Evolutionary conservation across 2,888 invertebrate genomes (phyloP), one percentile per base, ranked within the genome.

Genomic region (Hydroisotoma schaefferi): DNA sequence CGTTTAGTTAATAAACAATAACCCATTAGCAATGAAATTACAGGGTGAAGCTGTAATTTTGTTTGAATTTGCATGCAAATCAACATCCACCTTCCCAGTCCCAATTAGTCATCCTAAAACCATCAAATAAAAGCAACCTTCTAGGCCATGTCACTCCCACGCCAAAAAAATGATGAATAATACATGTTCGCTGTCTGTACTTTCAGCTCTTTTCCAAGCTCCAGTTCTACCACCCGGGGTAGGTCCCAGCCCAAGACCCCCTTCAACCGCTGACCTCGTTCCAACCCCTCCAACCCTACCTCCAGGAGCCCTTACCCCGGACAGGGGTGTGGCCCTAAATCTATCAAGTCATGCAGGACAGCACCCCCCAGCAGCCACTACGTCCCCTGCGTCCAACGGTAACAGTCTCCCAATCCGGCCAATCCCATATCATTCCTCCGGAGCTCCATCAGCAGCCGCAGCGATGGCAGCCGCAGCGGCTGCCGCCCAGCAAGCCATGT

Each of bases 371-470:
- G 8, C 55, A 25, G 49, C 61, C 47, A 55, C 15, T 47, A 46
- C 54, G 43, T 26, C 43, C 20, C 25, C 48, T 26, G 44, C 33
- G 20, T 37, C 25, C 57, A 37, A 38, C 53, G n/a, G 22, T 18
- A 15, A 15, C 52, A 15, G 29, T 40, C 8, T 55, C 26, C 66
- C 67, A 10, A 67, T 69, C 22, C 67, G 68, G 37, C 68, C 68
- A 10, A 68, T 68, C 49, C 64, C 68, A 27, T 68, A 57, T 47
- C 67, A 63, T 51, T 25, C 57, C 2, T 51, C 63, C 15, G 29
- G 27, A 10, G 40, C 29, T 5, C 27, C 49, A 15, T 22, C 49
- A 5, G 28, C 49, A 5, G 49, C 53, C 18, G 33, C 60, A 49
- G n/a, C 55, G 22, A 28, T 47, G 55, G 26, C 8, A 33, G 33